Conservation (phyloP, 2,113 vertebrate genomes). For the Labeo catla region DNA sequence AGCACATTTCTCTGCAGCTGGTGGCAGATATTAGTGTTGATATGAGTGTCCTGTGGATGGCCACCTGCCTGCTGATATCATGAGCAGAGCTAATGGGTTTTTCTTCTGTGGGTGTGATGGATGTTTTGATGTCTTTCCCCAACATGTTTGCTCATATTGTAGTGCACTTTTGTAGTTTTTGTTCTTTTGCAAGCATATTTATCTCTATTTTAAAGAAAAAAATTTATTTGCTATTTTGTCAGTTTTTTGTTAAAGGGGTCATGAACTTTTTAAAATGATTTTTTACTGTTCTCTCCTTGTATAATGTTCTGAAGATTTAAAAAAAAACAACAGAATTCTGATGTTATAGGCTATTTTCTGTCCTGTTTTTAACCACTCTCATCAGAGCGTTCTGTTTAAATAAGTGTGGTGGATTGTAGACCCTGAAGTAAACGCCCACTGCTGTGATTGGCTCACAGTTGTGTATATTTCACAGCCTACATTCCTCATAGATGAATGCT, state of each 20-base stretch:
- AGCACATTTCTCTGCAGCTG: slow-evolving; percentile 21
- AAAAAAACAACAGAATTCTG: too few relatives aligned
- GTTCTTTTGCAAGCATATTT: not conserved
- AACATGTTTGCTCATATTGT: slow-evolving; percentile 64
- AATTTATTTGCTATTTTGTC: not conserved
- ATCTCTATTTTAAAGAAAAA: not conserved
- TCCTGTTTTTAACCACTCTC: too few relatives aligned
- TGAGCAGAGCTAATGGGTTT: slow-evolving; percentile 72
- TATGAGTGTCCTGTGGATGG: slow-evolving; percentile 47
- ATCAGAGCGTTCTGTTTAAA: too few relatives aligned
- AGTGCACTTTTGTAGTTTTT: not conserved
- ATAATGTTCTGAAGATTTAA: too few relatives aligned
- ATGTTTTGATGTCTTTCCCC: slow-evolving; percentile 65
- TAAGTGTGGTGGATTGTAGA: too few relatives aligned
- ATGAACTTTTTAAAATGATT: too few relatives aligned
- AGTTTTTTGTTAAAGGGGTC: not conserved
- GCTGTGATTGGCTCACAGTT: too few relatives aligned
- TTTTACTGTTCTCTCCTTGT: too few relatives aligned
- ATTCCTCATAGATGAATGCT: too few relatives aligned
- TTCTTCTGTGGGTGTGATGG: slow-evolving; percentile 16
- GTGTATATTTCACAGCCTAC: too few relatives aligned
- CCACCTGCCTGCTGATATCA: slow-evolving; percentile 50
- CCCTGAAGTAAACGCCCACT: too few relatives aligned
- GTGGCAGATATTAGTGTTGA: slow-evolving; percentile 50
- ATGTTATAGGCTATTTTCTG: too few relatives aligned